Percentiles rank a stretch among this genome's conserved stretches.
These are phyloP conservation scores for Loripinus fragilis DNA, from an alignment of 2,888 invertebrate genomes.

Conservation along the genomic window DNA sequence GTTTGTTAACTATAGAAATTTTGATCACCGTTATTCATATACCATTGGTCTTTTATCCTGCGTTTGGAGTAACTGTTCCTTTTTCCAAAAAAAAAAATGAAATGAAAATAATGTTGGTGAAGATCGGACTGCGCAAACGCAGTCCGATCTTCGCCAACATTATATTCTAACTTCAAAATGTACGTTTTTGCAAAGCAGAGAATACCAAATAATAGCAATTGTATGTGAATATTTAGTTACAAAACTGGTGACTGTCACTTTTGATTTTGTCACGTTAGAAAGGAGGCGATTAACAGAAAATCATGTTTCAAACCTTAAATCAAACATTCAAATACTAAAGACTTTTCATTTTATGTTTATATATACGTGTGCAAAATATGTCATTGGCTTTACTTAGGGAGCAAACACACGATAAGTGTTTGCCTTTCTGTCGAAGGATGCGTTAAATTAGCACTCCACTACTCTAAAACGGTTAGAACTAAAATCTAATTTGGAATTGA, in stretches of 20 bases:
- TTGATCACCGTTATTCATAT: no score
- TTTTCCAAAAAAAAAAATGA: no score
- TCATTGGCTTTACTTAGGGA: constrained; percentile 58
- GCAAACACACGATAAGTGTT: constrained; percentile 43
- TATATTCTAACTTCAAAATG: no score
- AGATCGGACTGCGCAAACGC: no score
- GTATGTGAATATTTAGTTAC: neutral
- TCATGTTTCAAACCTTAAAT: constrained; percentile 41
- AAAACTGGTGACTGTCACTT: constrained; percentile 8
- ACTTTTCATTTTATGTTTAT: constrained; percentile 51
- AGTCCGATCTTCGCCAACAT: no score
- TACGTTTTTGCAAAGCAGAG: no score
- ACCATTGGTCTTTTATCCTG: no score
- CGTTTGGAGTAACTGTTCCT: no score
- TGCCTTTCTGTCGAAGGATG: constrained; percentile 34
- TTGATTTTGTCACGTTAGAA: constrained; percentile 43
- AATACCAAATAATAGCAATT: neutral
- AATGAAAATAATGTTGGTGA: no score
- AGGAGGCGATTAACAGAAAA: constrained; percentile 43
- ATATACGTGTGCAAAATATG: constrained; percentile 40
- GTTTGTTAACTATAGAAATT: no score
- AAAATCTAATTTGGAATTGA: constrained; percentile 1
- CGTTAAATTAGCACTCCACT: neutral
- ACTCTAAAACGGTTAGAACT: constrained; percentile 13
- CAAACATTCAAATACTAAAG: constrained; percentile 43